Percentiles rank a stretch among this genome's conserved stretches.
Conservation (phyloP, 1,140 invertebrate species). For the Bathynomus jamesi region DNA sequence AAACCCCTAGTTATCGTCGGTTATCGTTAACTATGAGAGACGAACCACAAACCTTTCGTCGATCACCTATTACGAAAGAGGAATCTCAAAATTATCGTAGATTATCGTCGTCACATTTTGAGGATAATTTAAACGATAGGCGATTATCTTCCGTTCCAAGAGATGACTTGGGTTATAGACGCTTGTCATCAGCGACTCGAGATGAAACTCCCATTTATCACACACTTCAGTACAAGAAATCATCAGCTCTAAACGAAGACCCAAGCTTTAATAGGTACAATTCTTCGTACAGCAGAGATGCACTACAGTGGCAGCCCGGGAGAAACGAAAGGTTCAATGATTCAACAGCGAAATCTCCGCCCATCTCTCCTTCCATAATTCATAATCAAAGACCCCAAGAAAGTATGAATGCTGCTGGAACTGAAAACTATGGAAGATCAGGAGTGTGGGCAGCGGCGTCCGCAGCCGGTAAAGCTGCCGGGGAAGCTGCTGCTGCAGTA, state of each 20-base stretch:
- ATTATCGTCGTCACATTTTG: not conserved
- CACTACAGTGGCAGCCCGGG: not conserved
- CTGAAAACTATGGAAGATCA: not conserved
- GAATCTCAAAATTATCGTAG: not conserved
- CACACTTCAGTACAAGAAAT: too few species aligned
- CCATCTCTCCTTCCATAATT: not conserved
- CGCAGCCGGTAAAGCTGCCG: conserved; percentile 5
- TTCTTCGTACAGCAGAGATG: too few species aligned
- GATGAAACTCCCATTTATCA: too few species aligned
- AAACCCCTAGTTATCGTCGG: not conserved
- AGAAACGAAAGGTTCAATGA: conserved; percentile 4
- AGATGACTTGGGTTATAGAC: not conserved
- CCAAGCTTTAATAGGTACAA: too few species aligned
- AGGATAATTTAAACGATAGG: not conserved
- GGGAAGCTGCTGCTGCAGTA: not conserved
- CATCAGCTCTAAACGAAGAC: too few species aligned
- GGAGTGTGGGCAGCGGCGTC: conserved; percentile 10
- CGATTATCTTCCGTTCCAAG: not conserved
- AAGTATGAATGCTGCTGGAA: conserved; percentile 14
- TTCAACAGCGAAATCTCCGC: not conserved
- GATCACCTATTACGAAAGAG: not conserved
- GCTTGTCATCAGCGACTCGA: too few species aligned
- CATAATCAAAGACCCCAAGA: conserved; percentile 7
- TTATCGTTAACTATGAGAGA: not conserved
- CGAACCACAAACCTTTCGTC: not conserved